These are phyloP conservation scores for Bembecia ichneumoniformis DNA, from an alignment of 2,888 invertebrate species.

Conservation along the genomic window DNA sequence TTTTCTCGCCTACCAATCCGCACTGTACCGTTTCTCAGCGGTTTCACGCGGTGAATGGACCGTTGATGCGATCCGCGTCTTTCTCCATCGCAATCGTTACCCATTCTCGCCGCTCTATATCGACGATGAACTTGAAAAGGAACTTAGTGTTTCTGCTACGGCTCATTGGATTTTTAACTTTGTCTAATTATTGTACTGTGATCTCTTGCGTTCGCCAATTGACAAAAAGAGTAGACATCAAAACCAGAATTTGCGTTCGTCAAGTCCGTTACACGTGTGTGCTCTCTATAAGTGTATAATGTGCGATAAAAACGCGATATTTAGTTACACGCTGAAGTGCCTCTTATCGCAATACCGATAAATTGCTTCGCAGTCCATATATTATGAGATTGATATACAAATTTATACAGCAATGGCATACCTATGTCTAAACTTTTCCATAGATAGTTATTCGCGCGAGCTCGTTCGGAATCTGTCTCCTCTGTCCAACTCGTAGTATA, in stretches of 20 bases:
- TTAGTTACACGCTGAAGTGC: no score
- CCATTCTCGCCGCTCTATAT: constrained; percentile 31
- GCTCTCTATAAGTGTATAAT: no score
- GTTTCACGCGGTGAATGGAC: constrained; percentile 23
- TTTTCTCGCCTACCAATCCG: constrained; percentile 31
- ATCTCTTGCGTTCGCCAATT: no score
- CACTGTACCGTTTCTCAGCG: constrained; percentile 29
- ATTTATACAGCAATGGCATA: constrained; percentile 9
- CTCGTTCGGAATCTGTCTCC: constrained; percentile 3
- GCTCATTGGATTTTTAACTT: constrained; percentile 2
- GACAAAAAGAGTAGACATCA: no score
- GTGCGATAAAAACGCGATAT: no score
- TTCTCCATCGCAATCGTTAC: constrained; percentile 18
- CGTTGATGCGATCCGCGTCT: constrained; percentile 29
- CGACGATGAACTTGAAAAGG: constrained; percentile 27
- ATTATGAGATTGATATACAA: constrained; percentile 52
- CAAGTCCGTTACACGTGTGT: constrained; percentile 13
- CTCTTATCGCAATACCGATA: constrained; percentile 62
- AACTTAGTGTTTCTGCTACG: constrained; percentile 8
- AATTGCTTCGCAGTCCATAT: constrained; percentile 58
- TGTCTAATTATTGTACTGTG: no score
- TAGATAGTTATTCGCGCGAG: constrained; percentile 45
- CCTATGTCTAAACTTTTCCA: constrained; percentile 29
- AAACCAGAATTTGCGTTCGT: constrained; percentile 13
- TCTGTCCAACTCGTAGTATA: not conserved